phyloP scores from a whole-genome alignment of 2,113 vertebrate genomes.

The Colaptes auratus region DNA sequence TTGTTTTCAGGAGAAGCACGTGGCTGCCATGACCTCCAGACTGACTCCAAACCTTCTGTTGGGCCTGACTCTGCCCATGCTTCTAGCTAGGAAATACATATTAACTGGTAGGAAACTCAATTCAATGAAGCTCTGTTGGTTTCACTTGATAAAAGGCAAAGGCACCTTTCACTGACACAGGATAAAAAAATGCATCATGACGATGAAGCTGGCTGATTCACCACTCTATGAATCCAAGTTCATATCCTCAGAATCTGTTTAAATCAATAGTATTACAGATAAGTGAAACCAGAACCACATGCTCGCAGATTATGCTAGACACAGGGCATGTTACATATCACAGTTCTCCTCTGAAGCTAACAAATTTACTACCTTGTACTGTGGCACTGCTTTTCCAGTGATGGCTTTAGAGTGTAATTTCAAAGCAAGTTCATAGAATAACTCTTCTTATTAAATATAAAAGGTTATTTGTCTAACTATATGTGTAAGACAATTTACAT shows the following conservation, averaged over 20 bases:
- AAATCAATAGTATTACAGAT: background rate
- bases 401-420: background rate
- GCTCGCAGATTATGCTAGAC: background rate
- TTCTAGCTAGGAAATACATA: background rate
- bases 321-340: fast-evolving
- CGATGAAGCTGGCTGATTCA: background rate
- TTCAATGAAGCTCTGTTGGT: background rate
- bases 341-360: background rate
- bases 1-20: background rate
- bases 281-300: background rate
- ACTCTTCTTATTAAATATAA: background rate
- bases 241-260: background rate
- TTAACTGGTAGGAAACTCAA: background rate
- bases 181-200: background rate
- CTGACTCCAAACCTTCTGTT: background rate
- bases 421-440: background rate
- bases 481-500: background rate
- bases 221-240: background rate
- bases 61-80: background rate
- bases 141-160: background rate
- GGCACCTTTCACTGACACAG: background rate
- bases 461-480: background rate
- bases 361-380: background rate
- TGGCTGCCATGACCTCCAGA: background rate
- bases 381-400: background rate